Evolutionary conservation across 2,113 vertebrate genomes (phyloP).

Genomic region (Taxidea taxus): DNA sequence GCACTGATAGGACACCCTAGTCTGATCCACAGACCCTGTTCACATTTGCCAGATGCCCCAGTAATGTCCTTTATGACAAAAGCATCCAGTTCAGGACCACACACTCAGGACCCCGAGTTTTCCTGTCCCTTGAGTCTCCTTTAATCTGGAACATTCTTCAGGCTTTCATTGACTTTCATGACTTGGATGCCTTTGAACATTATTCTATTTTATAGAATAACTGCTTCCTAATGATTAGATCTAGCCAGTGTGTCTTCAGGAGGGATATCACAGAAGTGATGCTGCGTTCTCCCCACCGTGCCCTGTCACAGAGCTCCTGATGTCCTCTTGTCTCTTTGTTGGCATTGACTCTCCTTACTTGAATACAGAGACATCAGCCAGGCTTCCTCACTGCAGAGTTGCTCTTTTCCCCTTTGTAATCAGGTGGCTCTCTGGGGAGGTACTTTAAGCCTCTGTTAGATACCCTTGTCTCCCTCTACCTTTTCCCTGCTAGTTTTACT

Average conservation of each 20-base stretch:
- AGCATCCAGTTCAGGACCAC: neutral
- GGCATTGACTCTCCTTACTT: neutral
- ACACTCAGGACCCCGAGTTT: neutral
- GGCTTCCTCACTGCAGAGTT: neutral
- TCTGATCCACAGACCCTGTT: too few relatives aligned
- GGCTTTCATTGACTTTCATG: neutral
- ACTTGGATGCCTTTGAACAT: neutral
- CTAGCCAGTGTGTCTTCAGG: neutral
- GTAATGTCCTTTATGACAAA: neutral
- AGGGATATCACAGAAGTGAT: neutral
- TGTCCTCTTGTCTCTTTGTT: neutral
- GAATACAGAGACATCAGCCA: too few relatives aligned
- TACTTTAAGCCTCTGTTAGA: neutral
- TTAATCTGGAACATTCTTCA: neutral
- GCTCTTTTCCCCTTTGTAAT: too few relatives aligned
- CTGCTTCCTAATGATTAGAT: neutral
- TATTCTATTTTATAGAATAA: neutral
- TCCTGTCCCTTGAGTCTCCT: neutral
- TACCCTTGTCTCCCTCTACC: neutral
- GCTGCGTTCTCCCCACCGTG: rapidly evolving
- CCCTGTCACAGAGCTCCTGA: neutral
- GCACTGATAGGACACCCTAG: rapidly evolving
- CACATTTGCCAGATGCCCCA: neutral
- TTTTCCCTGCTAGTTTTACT: neutral
- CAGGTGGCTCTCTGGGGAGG: rapidly evolving